A percentile compares a stretch with the other conserved stretches of the same genome.
Evolutionary conservation across 2,888 invertebrate genomes (phyloP).

Genomic region (Acleris literana): DNA sequence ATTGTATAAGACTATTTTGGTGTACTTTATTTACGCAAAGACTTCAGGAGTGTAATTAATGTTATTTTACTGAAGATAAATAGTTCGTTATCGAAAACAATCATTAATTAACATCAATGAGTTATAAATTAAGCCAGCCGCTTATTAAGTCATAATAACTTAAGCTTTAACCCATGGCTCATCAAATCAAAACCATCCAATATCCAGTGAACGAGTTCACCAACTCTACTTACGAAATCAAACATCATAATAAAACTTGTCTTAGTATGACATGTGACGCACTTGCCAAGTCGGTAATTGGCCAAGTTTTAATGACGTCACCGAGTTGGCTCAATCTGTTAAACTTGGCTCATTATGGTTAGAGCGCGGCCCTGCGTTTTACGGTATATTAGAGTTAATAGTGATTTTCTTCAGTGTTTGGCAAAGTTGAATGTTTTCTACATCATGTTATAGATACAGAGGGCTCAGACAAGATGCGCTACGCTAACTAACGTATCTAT

Average conservation of each 20-base stretch:
- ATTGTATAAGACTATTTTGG: no score
- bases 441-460: no score
- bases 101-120: no score
- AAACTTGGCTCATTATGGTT: constrained; percentile 34
- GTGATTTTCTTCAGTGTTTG: not conserved
- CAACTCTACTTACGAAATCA: constrained; percentile 25
- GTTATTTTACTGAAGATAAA: no score
- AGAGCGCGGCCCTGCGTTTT: constrained; percentile 30
- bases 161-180: not conserved
- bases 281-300: constrained; percentile 45
- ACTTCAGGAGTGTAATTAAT: no score
- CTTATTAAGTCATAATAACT: not conserved
- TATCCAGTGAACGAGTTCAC: constrained; percentile 22
- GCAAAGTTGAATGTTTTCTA: no score
- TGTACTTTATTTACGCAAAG: no score
- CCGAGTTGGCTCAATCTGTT: constrained; percentile 36
- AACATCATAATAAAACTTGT: constrained; percentile 34
- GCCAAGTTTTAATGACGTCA: constrained; percentile 48
- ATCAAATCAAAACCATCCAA: not conserved
- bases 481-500: no score
- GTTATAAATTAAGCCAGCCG: not conserved
- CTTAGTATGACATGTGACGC: constrained; percentile 40
- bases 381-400: constrained; percentile 22
- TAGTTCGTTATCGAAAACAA: no score
- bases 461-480: no score